Base-by-base conservation (phyloP, 2,113 vertebrate genomes). In the Coregonus clupeaformis region DNA sequence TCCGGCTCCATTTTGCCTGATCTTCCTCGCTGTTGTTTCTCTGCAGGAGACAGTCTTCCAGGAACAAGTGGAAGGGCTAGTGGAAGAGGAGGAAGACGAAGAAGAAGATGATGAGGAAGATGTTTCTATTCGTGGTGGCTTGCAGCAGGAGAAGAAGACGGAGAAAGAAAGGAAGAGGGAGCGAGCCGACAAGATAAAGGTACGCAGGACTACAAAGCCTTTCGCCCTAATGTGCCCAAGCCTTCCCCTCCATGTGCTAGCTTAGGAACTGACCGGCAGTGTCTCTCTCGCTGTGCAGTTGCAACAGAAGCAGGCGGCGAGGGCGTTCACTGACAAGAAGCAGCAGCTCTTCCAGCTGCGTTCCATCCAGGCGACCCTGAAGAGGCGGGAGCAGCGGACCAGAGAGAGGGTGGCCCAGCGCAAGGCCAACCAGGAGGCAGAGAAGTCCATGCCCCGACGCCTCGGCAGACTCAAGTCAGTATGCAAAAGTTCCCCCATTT, bases 301-400 rank as follows among this genome's bases (percentile, higher is more conserved):
- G 67, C 89, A 91, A 55, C 77, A 9, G 42, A 87, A 76, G 55
- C 30, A 73, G 0, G 29, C 86, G 0, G 57, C 36, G 52, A 85
- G 29, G 36, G 71, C 71, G 0, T 66, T 83, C 22, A 84, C 71
- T 0, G 78, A 85, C 1, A 86, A 82, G 74, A 85, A 42, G 18
- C 96, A 96, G 89, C 92, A 96, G 86, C 87, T 96, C 4, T 97
- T 95, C 88, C 90, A 94, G 86, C 89, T 98, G 16, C 94, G 93
- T 0, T 93, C 94, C 69, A 94, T 97, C 76, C 91, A 89, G 77
- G 29, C 76, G 1, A 86, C 93, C 63, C 86, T 98, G 84, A 93
- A 88, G 5, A 68, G 18, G 36, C 66, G 86, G 49, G 92, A 96
- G 57, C 81, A 80, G 0, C 85, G 82, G 49, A 92, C 95, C 71